A percentile compares a stretch with the other conserved stretches of the same genome.
phyloP scores from a whole-genome alignment of 1,140 invertebrate genomes.

The Camponotus pennsylvanicus region DNA sequence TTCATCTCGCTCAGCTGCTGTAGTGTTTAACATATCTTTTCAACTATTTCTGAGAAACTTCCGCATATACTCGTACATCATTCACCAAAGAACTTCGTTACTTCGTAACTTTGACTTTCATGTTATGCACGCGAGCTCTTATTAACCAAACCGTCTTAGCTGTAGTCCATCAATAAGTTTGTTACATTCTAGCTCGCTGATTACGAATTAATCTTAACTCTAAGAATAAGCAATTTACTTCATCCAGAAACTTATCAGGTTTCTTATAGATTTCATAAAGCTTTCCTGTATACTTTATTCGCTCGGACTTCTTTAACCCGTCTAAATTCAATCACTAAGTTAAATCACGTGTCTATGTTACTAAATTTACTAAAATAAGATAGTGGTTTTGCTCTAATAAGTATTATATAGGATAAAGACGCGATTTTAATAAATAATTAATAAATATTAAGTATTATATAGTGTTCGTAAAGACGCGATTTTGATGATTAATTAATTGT shows the following conservation, averaged over 20 bases:
- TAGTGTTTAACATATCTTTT: slow-evolving; percentile 3
- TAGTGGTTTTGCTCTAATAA: too few relatives aligned
- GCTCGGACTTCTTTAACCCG: neutral
- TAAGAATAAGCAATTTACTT: neutral
- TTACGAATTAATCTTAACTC: slow-evolving; percentile 24
- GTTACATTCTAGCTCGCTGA: neutral
- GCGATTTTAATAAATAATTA: too few relatives aligned
- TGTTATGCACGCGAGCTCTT: neutral
- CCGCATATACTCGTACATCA: neutral
- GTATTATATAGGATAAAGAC: too few relatives aligned
- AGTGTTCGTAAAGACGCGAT: neutral
- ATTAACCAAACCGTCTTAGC: slow-evolving; percentile 10
- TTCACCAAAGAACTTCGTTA: neutral
- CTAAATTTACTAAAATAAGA: slow-evolving; percentile 21
- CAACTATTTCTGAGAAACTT: neutral
- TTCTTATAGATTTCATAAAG: neutral
- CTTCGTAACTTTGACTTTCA: neutral
- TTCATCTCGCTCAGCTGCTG: neutral
- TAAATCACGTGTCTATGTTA: neutral
- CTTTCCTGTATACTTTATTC: neutral
- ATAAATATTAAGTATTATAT: neutral
- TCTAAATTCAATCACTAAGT: neutral
- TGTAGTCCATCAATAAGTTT: slow-evolving; percentile 16
- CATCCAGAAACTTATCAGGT: neutral
- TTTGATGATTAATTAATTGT: neutral